Conservation (phyloP, 2,888 invertebrate genomes). For the Lumbricus terrestris region DNA sequence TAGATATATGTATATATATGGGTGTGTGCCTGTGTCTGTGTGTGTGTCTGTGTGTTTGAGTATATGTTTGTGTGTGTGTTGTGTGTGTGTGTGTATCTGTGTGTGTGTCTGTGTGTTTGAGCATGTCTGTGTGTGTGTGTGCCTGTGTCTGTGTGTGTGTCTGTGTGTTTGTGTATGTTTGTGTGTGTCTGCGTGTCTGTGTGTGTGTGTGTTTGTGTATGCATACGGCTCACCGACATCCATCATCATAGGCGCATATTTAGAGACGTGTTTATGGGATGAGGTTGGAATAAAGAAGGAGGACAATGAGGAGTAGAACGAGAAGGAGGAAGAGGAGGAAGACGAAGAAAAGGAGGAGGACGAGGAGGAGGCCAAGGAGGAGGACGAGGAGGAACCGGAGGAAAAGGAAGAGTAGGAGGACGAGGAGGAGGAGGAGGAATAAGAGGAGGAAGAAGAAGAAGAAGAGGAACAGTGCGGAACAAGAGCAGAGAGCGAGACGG, state of each 20-base stretch:
- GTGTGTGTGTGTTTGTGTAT: neutral
- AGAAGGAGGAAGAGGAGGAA: too few relatives aligned
- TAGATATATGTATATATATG: slow-evolving; percentile 17
- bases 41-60: neutral
- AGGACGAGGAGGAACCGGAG: too few relatives aligned
- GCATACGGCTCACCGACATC: too few relatives aligned
- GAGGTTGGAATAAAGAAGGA: neutral
- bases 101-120: too few relatives aligned
- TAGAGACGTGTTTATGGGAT: neutral
- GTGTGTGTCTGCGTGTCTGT: neutral
- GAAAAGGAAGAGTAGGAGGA: too few relatives aligned
- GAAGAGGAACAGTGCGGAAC: neutral
- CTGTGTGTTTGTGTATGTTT: slow-evolving; percentile 14
- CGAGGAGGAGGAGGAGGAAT: too few relatives aligned
- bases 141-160: slow-evolving; percentile 12
- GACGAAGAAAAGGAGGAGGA: too few relatives aligned
- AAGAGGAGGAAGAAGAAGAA: neutral
- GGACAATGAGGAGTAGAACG: neutral
- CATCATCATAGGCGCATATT: neutral
- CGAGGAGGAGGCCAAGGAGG: too few relatives aligned
- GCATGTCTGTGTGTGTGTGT: too few relatives aligned
- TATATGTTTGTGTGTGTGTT: neutral
- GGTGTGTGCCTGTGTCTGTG: neutral
- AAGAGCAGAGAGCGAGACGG: neutral
- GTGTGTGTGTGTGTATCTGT: neutral